Percentiles rank a stretch among this genome's conserved stretches.
Evolutionary conservation across 2,113 vertebrate species (phyloP).

Genomic region (Salvelinus sp.): DNA sequence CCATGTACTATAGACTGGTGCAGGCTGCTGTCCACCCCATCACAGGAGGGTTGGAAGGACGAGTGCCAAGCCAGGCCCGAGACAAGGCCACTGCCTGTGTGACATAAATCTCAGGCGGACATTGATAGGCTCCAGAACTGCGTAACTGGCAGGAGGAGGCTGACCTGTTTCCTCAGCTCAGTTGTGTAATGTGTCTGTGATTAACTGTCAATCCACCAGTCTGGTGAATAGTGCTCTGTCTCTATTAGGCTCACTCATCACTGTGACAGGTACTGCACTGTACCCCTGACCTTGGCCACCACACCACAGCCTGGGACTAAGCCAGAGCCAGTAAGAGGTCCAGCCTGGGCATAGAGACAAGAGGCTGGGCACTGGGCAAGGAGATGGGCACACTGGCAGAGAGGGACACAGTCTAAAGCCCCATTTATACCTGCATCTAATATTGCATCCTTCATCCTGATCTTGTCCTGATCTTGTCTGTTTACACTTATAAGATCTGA

Average conservation of each 20-base stretch:
- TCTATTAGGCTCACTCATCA: constrained; percentile 69
- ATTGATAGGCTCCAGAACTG: constrained; percentile 56
- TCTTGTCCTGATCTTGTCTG: no score
- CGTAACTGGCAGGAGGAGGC: constrained; percentile 63
- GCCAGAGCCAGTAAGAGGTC: no score
- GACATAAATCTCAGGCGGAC: constrained; percentile 65
- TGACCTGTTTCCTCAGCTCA: constrained; percentile 51
- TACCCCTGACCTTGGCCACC: constrained; percentile 64
- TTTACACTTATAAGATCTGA: no score
- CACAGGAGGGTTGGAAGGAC: constrained; percentile 46
- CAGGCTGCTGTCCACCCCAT: constrained; percentile 2
- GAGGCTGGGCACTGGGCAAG: no score
- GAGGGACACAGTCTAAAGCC: no score
- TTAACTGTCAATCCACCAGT: constrained; percentile 70
- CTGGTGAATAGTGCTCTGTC: constrained; percentile 57
- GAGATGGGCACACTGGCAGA: no score
- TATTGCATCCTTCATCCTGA: no score
- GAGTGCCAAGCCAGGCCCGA: constrained; percentile 44
- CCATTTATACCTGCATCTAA: no score
- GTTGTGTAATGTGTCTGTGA: constrained; percentile 73
- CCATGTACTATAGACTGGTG: background rate
- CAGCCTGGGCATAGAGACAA: no score
- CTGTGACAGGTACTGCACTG: constrained; percentile 55
- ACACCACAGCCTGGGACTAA: no score
- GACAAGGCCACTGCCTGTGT: constrained; percentile 53